phyloP scores from a whole-genome alignment of 2,797 vertebrate genomes.

The Mus caroli region DNA sequence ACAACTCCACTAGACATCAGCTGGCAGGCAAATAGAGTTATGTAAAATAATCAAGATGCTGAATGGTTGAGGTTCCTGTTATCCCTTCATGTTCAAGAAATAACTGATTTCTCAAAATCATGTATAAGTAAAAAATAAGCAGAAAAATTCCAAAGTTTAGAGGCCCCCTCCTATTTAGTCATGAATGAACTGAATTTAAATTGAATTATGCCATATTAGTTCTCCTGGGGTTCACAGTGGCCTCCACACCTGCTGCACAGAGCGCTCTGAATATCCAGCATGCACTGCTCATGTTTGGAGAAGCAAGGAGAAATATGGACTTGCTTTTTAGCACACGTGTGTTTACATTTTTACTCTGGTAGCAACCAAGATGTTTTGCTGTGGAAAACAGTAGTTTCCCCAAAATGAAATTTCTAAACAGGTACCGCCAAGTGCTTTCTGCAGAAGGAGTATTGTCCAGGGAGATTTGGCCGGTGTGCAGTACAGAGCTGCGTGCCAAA shows the following conservation, averaged over 20 bases:
- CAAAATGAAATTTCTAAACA: background rate
- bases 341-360: background rate
- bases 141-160: background rate
- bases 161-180: background rate
- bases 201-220: fast-evolving
- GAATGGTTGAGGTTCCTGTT: background rate
- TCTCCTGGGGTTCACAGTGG: fast-evolving
- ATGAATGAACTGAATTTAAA: background rate
- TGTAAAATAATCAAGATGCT: fast-evolving
- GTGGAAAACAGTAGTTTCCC: background rate
- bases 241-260: background rate
- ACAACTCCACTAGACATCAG: background rate
- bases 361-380: background rate
- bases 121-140: background rate
- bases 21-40: background rate
- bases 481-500: background rate
- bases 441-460: fast-evolving
- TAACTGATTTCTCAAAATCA: background rate
- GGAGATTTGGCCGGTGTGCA: fast-evolving
- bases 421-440: fast-evolving
- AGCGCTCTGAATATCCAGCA: background rate
- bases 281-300: background rate
- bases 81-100: fast-evolving
- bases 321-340: too few relatives aligned
- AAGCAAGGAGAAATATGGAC: too few relatives aligned